phyloP scores from a whole-genome alignment of 2,888 invertebrate species.

The Ormia ochracea region DNA sequence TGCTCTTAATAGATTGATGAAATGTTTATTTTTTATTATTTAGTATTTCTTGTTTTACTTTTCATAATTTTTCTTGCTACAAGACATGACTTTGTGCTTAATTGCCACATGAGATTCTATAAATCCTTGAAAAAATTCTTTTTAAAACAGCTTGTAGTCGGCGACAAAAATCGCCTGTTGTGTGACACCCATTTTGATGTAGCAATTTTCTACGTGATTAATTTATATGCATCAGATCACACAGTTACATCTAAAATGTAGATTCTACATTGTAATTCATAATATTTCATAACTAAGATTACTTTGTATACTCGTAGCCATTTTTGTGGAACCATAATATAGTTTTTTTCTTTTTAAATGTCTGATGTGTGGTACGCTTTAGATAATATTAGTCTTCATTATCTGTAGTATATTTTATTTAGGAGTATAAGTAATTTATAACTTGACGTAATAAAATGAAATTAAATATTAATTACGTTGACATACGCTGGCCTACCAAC shows the following conservation, averaged over 20 bases:
- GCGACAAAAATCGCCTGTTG: slow-evolving; percentile 35
- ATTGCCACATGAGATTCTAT: not conserved
- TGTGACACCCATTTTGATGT: slow-evolving; percentile 48
- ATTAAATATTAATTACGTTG: slow-evolving; percentile 75
- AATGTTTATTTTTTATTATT: too few species aligned
- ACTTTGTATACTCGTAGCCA: not conserved
- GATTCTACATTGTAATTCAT: slow-evolving; percentile 30
- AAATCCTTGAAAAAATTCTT: slow-evolving; percentile 10
- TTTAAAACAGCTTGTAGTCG: not conserved
- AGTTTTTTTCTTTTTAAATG: not conserved
- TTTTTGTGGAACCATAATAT: not conserved
- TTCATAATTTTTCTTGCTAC: not conserved
- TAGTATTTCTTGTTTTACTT: too few species aligned
- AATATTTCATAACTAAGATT: not conserved
- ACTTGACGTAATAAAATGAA: slow-evolving; percentile 60
- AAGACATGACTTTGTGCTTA: not conserved
- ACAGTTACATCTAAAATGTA: slow-evolving; percentile 36
- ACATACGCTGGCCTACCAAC: slow-evolving; percentile 69
- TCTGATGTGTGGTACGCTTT: too few species aligned
- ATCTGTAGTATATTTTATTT: not conserved
- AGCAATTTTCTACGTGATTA: slow-evolving; percentile 53
- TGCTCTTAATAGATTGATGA: too few species aligned
- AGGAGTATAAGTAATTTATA: not conserved
- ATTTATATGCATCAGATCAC: slow-evolving; percentile 29
- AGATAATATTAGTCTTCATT: too few species aligned